Base-by-base conservation (phyloP, 2,888 invertebrate species). In the Dione juno region DNA sequence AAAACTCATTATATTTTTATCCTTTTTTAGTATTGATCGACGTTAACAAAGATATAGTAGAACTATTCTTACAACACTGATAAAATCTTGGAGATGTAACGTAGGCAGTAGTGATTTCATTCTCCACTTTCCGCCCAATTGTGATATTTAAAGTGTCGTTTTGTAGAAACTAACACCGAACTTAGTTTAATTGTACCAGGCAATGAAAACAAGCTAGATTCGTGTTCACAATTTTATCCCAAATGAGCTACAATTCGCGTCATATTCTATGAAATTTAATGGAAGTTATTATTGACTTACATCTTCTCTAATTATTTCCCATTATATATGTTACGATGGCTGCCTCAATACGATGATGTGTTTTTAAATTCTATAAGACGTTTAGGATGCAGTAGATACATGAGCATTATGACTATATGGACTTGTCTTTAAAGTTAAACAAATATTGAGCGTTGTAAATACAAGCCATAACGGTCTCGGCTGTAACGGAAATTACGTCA, bases 401-500 rank as follows among this genome's bases (percentile, higher is more conserved):
- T 19, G 19, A 19, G 19, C 11, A 19, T 19, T 19, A 19, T 19
- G 19, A 35, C 35, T 14, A 28, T 16, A 64, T 10, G 52, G 16
- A 8, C 14, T 50, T 50, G 40, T 40, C 19, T 37, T 9, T 53
- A 53, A 61, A 28, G 28, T 28, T 28, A 28, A 68, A 53, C 61
- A 68, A 68, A 68, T 45, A 68, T 68, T 63, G 59, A 35, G 53
- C 11, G 11, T 40, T 63, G 59, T 43, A 45, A 45, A 63, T 68
- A 63, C 19, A 11, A 19, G 53, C 63, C 16, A 28, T 54, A 68
- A 68, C 68, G 68, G 68, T 63, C 16, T n/a, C 59, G 19, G 67
- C 43, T 19, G 48, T 66, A 54, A 63, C 69, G 69, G 71, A 72
- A 69, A 61, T 72, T 66, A 54, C 71, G 71, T 66, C 68, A 72